Base-by-base conservation (phyloP, 2,113 vertebrate species). In the Rana temporaria region DNA sequence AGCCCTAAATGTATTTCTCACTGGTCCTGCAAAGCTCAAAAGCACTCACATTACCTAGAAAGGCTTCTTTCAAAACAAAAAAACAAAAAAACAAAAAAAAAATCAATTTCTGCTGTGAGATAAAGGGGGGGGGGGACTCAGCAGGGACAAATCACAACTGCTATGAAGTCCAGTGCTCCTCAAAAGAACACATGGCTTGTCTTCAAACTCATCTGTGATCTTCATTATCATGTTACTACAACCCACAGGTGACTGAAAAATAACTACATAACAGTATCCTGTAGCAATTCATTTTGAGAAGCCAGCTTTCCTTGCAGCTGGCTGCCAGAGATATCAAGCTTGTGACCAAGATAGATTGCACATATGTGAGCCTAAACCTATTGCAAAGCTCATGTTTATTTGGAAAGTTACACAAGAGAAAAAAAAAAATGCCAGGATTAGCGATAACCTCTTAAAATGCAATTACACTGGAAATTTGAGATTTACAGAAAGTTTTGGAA, bases 291-390 rank as follows among this genome's bases (percentile, higher is more conserved):
- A 55, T 17, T 73, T 48, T 24, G 32, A 57, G 68, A 72, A 64
- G 68, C 26, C 12, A 52, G 52, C 70, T 72, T 56, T 72, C 30
- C 67, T 42, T 53, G 77, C 75, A 85, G 85, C 85, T 85, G 65
- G 81, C 86, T 78, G 84, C 69, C 73, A 17, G 18, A 74, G 78
- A 81, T 83, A 88, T 79, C 70, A 72, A 64, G 19, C 59, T 72
- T 73, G 55, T 0, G 70, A 84, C 86, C 84, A 89, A 89, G 86
- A 84, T 85, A 87, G 87, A 89, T 84, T 60, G 79, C 83, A 30
- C 26, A 79, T 69, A 66, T 70, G 79, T 78, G 63, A 83, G 84
- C 69, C 72, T 62, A 63, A 72, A 82, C 87, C 68, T 16, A 84
- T 71, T 84, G 85, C 86, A 86, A 83, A 84, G 4, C 0, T 52